Conservation (phyloP, 2,113 vertebrate species). For the Chaenogobius annularis region DNA sequence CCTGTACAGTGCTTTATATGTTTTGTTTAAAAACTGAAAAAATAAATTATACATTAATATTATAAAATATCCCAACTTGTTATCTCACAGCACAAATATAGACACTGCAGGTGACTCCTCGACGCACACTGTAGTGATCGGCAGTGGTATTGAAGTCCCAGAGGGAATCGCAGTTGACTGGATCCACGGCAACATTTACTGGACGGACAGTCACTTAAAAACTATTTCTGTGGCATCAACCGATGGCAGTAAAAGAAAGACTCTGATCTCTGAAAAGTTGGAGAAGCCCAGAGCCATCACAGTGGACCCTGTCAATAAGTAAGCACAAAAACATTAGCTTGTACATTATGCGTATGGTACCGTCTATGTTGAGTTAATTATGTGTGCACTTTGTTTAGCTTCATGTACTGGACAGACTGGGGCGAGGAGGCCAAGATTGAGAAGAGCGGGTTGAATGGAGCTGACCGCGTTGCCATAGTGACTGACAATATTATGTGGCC, state of each 20-base stretch:
- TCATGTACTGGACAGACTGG: slow-evolving; percentile 94
- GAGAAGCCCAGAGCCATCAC: slow-evolving; percentile 82
- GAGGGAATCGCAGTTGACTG: slow-evolving; percentile 88
- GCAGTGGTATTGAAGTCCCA: slow-evolving; percentile 69
- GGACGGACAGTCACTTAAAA: slow-evolving; percentile 80
- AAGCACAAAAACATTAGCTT: not conserved
- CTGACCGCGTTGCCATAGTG: slow-evolving; percentile 77
- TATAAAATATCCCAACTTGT: not conserved
- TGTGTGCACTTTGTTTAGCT: slow-evolving; percentile 66
- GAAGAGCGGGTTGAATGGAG: slow-evolving; percentile 87
- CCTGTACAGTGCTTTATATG: too few species aligned
- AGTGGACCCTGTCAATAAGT: slow-evolving; percentile 80
- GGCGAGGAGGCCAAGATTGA: slow-evolving; percentile 83
- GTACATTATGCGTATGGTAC: not conserved
- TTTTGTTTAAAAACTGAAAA: too few species aligned
- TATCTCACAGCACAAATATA: slow-evolving; percentile 70
- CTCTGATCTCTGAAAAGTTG: slow-evolving; percentile 73
- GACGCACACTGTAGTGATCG: slow-evolving; percentile 74
- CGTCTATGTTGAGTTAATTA: not conserved
- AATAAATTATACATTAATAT: not conserved
- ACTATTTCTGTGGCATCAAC: slow-evolving; percentile 83
- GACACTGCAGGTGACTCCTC: slow-evolving; percentile 64
- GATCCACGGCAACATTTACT: slow-evolving; percentile 89
- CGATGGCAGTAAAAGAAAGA: slow-evolving; percentile 79
- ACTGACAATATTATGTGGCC: slow-evolving; percentile 84